Evolutionary conservation across 2,113 vertebrate species (phyloP).

Genomic region (Ornithorhynchus anatinus): DNA sequence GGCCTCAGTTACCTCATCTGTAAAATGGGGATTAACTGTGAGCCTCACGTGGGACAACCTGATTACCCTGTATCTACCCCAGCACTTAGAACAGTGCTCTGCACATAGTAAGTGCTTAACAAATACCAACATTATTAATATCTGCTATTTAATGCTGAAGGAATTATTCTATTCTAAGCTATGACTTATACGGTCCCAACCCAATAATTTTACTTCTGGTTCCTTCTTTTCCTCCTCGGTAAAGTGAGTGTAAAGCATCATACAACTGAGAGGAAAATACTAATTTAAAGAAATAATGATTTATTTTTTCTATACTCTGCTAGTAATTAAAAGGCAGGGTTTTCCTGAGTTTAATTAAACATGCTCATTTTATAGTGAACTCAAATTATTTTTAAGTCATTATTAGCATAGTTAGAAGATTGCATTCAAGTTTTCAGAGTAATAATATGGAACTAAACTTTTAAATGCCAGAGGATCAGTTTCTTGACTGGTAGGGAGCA

Average conservation of each 20-base stretch:
- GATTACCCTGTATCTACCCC: no score
- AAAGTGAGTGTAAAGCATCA: constrained; percentile 33
- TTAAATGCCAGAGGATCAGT: background rate
- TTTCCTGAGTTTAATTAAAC: constrained; percentile 64
- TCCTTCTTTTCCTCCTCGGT: no score
- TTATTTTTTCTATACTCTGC: constrained; percentile 45
- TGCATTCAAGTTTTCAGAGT: constrained; percentile 46
- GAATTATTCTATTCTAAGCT: background rate
- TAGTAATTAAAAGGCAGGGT: constrained; percentile 55
- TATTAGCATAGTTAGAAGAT: constrained; percentile 44
- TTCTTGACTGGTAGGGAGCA: background rate
- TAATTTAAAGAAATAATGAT: constrained; percentile 40
- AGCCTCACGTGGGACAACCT: no score
- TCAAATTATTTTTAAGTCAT: constrained; percentile 63
- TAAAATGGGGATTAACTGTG: no score
- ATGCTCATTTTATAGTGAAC: constrained; percentile 66
- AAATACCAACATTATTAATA: no score
- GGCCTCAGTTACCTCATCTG: no score
- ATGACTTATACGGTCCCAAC: background rate
- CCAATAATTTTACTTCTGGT: background rate
- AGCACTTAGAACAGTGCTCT: no score
- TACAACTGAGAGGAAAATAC: constrained; percentile 38
- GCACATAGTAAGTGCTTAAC: no score
- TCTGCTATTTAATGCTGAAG: no score
- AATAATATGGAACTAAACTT: constrained; percentile 3